A percentile compares a stretch with the other conserved stretches of the same genome.
phyloP scores from a whole-genome alignment of 2,113 vertebrate species.

The Cavia porcellus region DNA sequence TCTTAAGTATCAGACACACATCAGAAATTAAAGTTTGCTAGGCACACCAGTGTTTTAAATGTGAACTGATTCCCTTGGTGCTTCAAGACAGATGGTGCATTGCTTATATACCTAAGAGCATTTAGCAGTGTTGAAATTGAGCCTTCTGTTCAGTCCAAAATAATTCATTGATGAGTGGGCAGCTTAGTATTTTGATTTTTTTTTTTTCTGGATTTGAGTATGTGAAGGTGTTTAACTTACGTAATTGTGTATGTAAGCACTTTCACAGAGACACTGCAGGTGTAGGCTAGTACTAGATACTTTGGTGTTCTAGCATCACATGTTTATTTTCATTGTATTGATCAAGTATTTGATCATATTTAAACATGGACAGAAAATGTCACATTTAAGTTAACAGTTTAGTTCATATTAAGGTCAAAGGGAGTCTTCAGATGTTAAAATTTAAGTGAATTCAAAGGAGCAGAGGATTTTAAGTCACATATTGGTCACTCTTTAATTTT shows the following conservation, averaged over 20 bases:
- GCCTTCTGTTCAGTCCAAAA: slow-evolving; percentile 77
- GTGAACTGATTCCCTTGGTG: slow-evolving; percentile 57
- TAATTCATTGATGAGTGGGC: slow-evolving; percentile 78
- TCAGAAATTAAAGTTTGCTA: slow-evolving; percentile 42
- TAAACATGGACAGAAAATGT: slow-evolving; percentile 53
- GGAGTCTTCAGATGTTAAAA: not conserved
- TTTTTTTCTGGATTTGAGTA: slow-evolving; percentile 60
- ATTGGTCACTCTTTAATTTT: not conserved
- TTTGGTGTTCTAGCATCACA: not conserved
- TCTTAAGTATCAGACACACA: slow-evolving; percentile 44
- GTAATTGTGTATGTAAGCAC: not conserved
- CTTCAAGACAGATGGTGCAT: slow-evolving; percentile 72
- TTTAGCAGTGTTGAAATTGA: slow-evolving; percentile 73
- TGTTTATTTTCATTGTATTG: slow-evolving; percentile 57
- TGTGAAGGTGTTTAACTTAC: slow-evolving; percentile 60
- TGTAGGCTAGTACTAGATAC: not conserved
- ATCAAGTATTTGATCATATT: slow-evolving; percentile 6
- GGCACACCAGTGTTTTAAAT: slow-evolving; percentile 66
- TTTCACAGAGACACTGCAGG: slow-evolving; percentile 32
- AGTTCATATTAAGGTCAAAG: not conserved
- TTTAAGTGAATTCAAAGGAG: slow-evolving; percentile 1
- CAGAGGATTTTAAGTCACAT: not conserved
- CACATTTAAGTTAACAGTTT: not conserved
- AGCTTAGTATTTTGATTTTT: slow-evolving; percentile 57
- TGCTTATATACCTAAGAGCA: slow-evolving; percentile 72